Conservation (phyloP, 2,797 vertebrate genomes). For the Syndactyla subalaris region DNA sequence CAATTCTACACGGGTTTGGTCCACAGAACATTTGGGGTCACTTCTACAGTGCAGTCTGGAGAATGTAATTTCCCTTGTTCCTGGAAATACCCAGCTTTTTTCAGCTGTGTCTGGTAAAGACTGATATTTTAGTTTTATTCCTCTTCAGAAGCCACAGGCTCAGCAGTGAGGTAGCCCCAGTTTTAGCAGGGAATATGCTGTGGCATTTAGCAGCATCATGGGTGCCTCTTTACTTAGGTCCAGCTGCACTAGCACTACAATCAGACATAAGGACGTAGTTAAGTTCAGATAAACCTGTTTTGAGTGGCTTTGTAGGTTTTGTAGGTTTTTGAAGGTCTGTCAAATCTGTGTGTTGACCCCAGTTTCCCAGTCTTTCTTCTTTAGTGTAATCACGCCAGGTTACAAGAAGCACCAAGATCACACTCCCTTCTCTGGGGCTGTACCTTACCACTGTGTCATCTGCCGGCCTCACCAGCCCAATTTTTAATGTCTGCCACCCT, state of each 20-base stretch:
- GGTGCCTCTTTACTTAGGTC: not conserved
- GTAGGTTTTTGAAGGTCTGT: not conserved
- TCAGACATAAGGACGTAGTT: not conserved
- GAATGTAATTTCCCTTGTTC: not conserved
- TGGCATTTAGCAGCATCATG: not conserved
- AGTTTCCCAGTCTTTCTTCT: not conserved
- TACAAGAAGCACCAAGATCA: not conserved
- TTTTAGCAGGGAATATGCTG: not conserved
- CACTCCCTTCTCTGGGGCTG: not conserved
- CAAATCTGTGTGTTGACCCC: not conserved
- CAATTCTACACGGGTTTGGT: fast-evolving
- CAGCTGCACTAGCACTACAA: not conserved
- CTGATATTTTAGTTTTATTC: not conserved
- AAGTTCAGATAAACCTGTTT: not conserved
- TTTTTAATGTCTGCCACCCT: not conserved
- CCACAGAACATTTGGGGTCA: not conserved
- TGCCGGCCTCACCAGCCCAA: not conserved
- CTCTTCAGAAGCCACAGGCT: not conserved
- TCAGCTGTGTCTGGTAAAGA: not conserved
- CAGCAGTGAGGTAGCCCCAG: not conserved
- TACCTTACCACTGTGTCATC: not conserved
- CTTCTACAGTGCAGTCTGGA: not conserved
- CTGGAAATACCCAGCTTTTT: not conserved
- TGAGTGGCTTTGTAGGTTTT: not conserved
- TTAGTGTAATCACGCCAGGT: not conserved